Conservation (phyloP, 2,113 vertebrate genomes). For the Nanorana parkeri region DNA sequence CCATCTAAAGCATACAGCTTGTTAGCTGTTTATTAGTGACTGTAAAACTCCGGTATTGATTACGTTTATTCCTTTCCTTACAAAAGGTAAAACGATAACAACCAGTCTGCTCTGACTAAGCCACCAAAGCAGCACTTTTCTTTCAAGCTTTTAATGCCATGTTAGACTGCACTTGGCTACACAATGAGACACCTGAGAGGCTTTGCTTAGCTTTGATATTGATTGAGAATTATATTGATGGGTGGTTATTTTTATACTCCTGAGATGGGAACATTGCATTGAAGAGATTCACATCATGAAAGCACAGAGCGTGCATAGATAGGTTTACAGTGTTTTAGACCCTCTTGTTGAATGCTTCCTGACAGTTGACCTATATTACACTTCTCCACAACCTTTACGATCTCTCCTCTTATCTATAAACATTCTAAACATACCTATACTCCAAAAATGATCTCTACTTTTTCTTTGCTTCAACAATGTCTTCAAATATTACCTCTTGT, state of each 20-base stretch:
- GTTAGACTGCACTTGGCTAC: conserved; percentile 34
- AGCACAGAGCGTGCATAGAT: conserved; percentile 46
- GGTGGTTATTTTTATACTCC: conserved; percentile 47
- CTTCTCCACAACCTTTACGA: conserved; percentile 50
- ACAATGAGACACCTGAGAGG: conserved; percentile 52
- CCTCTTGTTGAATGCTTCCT: conserved; percentile 46
- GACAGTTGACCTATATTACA: conserved; percentile 56
- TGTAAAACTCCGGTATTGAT: conserved; percentile 41
- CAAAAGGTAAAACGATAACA: conserved; percentile 43
- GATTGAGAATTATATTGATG: conserved; percentile 58
- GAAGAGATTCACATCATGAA: conserved; percentile 40
- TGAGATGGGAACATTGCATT: conserved; percentile 43
- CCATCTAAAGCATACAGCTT: neutral
- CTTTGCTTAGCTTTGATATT: conserved; percentile 47
- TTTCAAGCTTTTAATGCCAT: conserved; percentile 41
- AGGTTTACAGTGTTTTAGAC: conserved; percentile 48
- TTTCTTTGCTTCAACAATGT: neutral
- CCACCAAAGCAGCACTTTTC: conserved; percentile 4
- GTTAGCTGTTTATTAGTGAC: conserved; percentile 21
- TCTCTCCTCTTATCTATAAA: neutral
- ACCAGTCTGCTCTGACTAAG: conserved; percentile 31
- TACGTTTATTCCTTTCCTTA: neutral
- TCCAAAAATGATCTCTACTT: neutral
- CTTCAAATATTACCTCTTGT: too few species aligned
- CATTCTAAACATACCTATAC: neutral